Conservation (phyloP, 2,113 vertebrate species). For the Odobenus rosmarus region DNA sequence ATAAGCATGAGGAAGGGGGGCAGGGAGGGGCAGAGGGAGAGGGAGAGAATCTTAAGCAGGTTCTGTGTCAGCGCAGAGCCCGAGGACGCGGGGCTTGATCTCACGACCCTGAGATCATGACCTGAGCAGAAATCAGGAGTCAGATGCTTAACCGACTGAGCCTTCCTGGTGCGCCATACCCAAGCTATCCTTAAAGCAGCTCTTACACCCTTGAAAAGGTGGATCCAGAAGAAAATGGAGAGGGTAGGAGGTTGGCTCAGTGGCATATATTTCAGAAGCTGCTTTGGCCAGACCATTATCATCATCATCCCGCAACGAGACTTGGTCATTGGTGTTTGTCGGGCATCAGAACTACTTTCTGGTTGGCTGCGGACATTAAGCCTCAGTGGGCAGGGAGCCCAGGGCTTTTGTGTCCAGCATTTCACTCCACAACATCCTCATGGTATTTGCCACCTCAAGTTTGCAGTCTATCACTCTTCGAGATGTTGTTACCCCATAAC, state of each 20-base stretch:
- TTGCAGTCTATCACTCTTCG: neutral
- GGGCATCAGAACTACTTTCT: neutral
- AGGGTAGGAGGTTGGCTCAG: neutral
- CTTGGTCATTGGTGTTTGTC: neutral
- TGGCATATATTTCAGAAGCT: neutral
- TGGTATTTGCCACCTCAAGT: neutral
- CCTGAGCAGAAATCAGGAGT: neutral
- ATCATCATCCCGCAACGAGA: neutral
- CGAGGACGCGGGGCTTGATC: rapidly evolving
- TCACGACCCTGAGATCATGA: neutral
- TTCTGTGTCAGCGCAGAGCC: neutral
- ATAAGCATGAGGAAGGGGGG: rapidly evolving
- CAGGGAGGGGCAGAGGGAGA: neutral
- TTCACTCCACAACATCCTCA: neutral
- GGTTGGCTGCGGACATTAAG: neutral
- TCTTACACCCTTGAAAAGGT: neutral
- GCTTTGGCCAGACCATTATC: neutral
- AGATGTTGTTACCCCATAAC: neutral
- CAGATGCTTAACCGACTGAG: neutral
- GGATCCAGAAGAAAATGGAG: neutral
- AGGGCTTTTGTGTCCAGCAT: neutral
- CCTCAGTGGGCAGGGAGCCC: neutral
- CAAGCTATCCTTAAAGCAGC: neutral
- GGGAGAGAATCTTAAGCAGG: neutral
- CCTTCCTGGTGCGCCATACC: neutral